Evolutionary conservation across 2,888 invertebrate species (phyloP), one percentile per base, ranked within the genome.

Genomic region (Plebejus argus): DNA sequence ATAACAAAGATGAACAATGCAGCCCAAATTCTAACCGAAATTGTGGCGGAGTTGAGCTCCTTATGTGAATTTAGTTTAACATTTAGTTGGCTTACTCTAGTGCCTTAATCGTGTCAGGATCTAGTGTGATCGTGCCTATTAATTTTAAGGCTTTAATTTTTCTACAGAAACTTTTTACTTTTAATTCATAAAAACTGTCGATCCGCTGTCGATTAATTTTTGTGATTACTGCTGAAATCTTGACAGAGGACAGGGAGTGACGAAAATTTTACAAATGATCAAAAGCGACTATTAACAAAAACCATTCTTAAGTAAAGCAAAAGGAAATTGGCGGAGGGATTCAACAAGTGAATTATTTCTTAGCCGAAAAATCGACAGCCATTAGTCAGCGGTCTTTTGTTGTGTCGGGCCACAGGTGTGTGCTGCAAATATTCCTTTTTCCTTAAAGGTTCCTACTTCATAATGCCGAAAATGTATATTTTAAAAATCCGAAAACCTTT

Each of bases 341-440:
- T 91, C 91, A 91, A 91, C 91, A 91, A 91, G 91, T 91, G 91
- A 90, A 89, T 90, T 90, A 90, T 91, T 90, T 89, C 88, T 90
- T 90, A 87, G 88, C 83, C 87, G 87, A 90, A 91, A 90, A 90
- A 89, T 91, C 87, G 88, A 86, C 86, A 88, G 86, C 86, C 88
- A 86, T 90, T 89, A 90, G 88, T 90, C 89, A 88, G 88, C 88
- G 86, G 85, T 89, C 86, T 83, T 89, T 91, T 91, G 89, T 90
- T 88, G 86, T 84, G 84, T 81, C 81, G 83, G 86, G 87, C 88
- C 88, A 90, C 91, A 91, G 91, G 91, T 92, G 90, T 85, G 87
- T 83, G 82, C 79, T 80, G 81, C 79, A 81, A 84, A 86, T 74
- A 89, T 90, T 88, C 83, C 85, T 88, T 88, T 89, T 88, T 87